Percentiles rank a stretch among this genome's conserved stretches.
Evolutionary conservation across 1,140 invertebrate species (phyloP).

Genomic region (Agrilus planipennis): DNA sequence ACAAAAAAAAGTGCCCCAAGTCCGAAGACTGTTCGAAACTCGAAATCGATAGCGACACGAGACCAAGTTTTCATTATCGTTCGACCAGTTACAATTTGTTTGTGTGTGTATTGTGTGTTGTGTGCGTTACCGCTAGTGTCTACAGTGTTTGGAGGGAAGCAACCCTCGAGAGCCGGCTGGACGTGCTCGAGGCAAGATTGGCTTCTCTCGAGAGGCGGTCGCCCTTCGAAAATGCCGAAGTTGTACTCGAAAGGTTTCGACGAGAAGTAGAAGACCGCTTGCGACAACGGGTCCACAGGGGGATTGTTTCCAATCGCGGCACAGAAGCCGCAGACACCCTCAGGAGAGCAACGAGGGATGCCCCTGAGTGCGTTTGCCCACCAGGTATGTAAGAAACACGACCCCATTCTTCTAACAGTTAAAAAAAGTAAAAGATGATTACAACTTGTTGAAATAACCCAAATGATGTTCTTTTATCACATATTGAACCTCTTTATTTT

Average conservation of each 20-base stretch:
- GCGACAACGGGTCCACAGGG: slow-evolving; percentile 21
- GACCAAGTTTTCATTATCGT: no score
- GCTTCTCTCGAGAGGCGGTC: slow-evolving; percentile 18
- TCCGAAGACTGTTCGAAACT: no score
- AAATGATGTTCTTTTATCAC: no score
- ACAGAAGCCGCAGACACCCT: slow-evolving; percentile 6
- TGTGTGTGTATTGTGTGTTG: slow-evolving; percentile 31
- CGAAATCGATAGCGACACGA: no score
- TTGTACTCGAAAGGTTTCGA: slow-evolving; percentile 21
- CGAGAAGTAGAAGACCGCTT: slow-evolving; percentile 21
- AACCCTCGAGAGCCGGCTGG: slow-evolving; percentile 19
- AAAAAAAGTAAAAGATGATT: no score
- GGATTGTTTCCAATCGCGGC: slow-evolving; percentile 10
- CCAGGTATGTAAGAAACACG: no score
- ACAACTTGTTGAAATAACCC: no score
- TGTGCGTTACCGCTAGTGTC: slow-evolving; percentile 29
- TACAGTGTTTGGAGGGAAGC: slow-evolving; percentile 26
- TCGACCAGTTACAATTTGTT: no score
- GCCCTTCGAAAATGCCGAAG: slow-evolving; percentile 15
- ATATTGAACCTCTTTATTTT: no score
- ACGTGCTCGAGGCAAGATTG: slow-evolving; percentile 24
- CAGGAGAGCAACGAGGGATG: slow-evolving; percentile 21
- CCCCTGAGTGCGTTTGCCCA: slow-evolving; percentile 32
- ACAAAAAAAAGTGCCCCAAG: no score
- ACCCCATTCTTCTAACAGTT: no score